phyloP scores from a whole-genome alignment of 1,140 invertebrate genomes.

The Sycobia sp. region DNA sequence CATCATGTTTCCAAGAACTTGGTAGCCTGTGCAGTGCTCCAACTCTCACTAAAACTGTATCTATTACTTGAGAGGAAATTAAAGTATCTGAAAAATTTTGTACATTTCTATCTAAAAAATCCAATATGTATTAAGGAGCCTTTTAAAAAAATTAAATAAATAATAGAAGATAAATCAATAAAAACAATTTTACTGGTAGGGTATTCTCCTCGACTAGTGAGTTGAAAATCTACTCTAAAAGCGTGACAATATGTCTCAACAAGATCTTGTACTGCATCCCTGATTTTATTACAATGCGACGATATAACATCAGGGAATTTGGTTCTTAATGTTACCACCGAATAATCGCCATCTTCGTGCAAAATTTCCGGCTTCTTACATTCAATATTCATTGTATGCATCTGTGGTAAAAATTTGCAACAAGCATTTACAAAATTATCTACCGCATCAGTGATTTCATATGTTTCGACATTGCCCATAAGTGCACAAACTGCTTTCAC shows the following conservation, averaged over 20 bases:
- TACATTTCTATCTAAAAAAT: background rate
- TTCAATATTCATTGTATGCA: conserved; percentile 59
- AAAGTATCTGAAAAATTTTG: conserved; percentile 66
- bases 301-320: conserved; percentile 66
- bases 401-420: conserved; percentile 57
- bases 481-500: conserved; percentile 91
- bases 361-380: conserved; percentile 65
- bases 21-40: conserved; percentile 83
- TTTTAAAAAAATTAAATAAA: background rate
- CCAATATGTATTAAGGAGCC: background rate
- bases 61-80: conserved; percentile 72
- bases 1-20: conserved; percentile 80
- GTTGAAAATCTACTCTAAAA: conserved; percentile 82
- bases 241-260: conserved; percentile 82
- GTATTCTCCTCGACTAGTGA: conserved; percentile 57
- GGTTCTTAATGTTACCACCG: conserved; percentile 65
- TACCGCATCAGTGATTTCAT: conserved; percentile 78
- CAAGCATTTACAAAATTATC: conserved; percentile 73
- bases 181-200: conserved; percentile 51
- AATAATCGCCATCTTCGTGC: conserved; percentile 68
- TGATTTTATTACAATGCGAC: conserved; percentile 70
- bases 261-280: conserved; percentile 74
- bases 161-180: conserved; percentile 16
- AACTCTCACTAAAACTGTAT: conserved; percentile 82
- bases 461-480: conserved; percentile 85